These are phyloP conservation scores for Trigoniulus corallinus DNA, from an alignment of 1,140 invertebrate genomes.

Conservation along the genomic window DNA sequence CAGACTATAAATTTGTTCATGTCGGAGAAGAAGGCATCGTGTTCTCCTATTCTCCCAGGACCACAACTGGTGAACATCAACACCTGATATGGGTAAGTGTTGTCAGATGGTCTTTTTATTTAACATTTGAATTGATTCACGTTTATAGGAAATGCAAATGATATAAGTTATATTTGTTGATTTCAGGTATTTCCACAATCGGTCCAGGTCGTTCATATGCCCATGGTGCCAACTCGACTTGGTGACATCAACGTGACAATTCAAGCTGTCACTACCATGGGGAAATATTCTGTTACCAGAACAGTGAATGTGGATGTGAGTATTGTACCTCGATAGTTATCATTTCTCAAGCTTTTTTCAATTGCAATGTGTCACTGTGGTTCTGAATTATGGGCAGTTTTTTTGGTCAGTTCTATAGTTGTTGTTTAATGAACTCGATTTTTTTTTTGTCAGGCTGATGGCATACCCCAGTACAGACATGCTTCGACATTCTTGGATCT, in stretches of 20 bases:
- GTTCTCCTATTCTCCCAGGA: constrained; percentile 64
- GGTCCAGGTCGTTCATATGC: constrained; percentile 55
- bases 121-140: neutral
- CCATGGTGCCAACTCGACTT: constrained; percentile 65
- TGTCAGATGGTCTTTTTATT: constrained; percentile 28
- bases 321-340: neutral
- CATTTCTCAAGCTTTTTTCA: neutral
- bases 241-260: constrained; percentile 65
- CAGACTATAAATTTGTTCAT: constrained; percentile 83
- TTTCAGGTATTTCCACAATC: constrained; percentile 18
- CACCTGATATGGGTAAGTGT: constrained; percentile 76
- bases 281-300: constrained; percentile 53
- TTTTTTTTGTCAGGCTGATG: constrained; percentile 51
- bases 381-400: constrained; percentile 1
- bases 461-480: constrained; percentile 76
- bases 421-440: neutral
- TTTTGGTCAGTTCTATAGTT: constrained; percentile 4
- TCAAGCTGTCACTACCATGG: constrained; percentile 67
- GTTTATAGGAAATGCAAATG: no score
- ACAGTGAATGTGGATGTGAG: constrained; percentile 54
- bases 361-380: neutral
- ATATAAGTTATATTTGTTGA: constrained; percentile 3
- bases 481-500: constrained; percentile 81
- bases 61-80: constrained; percentile 79
- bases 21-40: constrained; percentile 80